Evolutionary conservation across 2,797 vertebrate species (phyloP).

Genomic region (Brachymystax lenok): DNA sequence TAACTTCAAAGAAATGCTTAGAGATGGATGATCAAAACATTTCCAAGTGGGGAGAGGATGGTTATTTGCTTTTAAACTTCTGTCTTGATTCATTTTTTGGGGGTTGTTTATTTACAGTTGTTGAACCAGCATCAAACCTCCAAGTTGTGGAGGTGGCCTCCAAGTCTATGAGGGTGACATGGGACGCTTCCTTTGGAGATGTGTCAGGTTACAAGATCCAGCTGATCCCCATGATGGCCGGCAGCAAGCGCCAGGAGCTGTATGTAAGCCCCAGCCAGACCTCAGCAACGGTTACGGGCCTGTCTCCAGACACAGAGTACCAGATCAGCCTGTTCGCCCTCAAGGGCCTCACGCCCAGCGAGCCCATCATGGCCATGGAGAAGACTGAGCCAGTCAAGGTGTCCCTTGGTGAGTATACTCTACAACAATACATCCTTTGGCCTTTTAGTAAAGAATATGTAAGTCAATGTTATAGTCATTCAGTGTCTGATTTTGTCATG

Average conservation of each 20-base stretch:
- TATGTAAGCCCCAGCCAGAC: slow-evolving; percentile 83
- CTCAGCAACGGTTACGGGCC: slow-evolving; percentile 81
- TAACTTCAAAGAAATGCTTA: background rate
- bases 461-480: background rate
- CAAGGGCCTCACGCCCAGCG: slow-evolving; percentile 85
- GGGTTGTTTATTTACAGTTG: slow-evolving; percentile 65
- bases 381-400: slow-evolving; percentile 88
- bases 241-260: slow-evolving; percentile 82
- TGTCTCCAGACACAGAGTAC: slow-evolving; percentile 89
- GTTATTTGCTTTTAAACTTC: background rate
- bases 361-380: slow-evolving; percentile 81
- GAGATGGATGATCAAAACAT: background rate
- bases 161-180: slow-evolving; percentile 85
- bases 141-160: slow-evolving; percentile 86
- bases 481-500: background rate
- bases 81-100: background rate
- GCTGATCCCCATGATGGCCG: slow-evolving; percentile 84
- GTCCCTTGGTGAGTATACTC: slow-evolving; percentile 83
- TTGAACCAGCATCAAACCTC: slow-evolving; percentile 88
- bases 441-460: too few species aligned
- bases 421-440: background rate
- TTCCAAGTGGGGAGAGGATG: background rate
- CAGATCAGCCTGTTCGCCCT: slow-evolving; percentile 88
- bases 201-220: slow-evolving; percentile 89
- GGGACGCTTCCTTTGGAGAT: slow-evolving; percentile 84